phyloP scores from a whole-genome alignment of 2,113 vertebrate species.

The human region DNA sequence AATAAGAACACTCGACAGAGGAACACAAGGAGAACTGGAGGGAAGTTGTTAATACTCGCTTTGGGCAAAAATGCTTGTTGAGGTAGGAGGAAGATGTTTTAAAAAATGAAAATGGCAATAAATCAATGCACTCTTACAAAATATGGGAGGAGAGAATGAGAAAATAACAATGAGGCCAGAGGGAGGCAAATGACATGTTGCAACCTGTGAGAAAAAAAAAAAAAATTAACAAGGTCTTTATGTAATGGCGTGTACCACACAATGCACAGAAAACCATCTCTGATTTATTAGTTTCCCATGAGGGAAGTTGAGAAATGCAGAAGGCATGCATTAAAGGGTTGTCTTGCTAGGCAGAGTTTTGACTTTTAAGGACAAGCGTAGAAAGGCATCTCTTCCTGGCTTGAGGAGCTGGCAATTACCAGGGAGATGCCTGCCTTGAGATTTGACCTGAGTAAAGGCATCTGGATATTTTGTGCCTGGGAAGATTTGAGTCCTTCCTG shows the following conservation, averaged over 20 bases:
- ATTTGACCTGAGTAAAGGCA: background rate
- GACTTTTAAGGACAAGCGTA: background rate
- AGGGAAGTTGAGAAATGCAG: background rate
- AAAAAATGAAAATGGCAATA: background rate
- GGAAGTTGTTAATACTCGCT: background rate
- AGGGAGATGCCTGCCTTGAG: background rate
- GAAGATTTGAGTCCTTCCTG: background rate
- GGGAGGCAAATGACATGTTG: background rate
- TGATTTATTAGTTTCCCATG: background rate
- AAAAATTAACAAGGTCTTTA: slow-evolving; percentile 47
- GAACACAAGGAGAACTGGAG: background rate
- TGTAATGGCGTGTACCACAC: background rate
- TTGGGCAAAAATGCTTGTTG: background rate
- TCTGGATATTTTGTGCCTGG: background rate
- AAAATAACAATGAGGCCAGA: background rate
- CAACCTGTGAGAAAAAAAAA: background rate
- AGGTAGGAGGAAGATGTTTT: background rate
- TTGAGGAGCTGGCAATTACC: background rate
- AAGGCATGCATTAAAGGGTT: background rate
- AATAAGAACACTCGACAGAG: background rate
- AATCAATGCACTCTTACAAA: background rate
- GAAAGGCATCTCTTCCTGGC: background rate
- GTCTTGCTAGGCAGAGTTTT: background rate
- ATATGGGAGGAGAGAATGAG: slow-evolving; percentile 1
- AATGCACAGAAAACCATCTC: background rate